Evolutionary conservation across 2,113 vertebrate species (phyloP).

Genomic region (Nibea albiflora): DNA sequence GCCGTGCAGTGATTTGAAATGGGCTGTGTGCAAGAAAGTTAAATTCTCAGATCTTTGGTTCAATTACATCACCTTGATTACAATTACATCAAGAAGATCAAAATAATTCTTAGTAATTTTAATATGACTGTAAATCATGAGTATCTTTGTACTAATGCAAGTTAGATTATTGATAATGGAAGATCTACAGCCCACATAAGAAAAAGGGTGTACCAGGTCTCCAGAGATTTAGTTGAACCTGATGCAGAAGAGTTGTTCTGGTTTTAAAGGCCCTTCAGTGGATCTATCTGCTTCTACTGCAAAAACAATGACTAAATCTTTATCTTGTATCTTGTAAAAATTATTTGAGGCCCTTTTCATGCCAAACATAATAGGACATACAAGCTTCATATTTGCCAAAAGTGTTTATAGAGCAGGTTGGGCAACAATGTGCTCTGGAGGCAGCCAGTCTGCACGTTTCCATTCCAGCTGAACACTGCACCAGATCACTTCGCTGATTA

Average conservation of each 20-base stretch:
- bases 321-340: background rate
- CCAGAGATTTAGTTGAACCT: too few species aligned
- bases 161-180: background rate
- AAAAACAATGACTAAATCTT: too few species aligned
- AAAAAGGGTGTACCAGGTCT: background rate
- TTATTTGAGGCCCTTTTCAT: background rate
- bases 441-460: conserved; percentile 13
- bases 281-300: background rate
- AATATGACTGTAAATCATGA: background rate
- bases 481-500: conserved; percentile 38
- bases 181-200: background rate
- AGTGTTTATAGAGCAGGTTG: conserved; percentile 21
- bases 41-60: too few species aligned
- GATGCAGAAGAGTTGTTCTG: background rate
- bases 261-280: background rate
- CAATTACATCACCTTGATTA: too few species aligned
- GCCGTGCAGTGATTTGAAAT: too few species aligned
- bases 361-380: too few species aligned
- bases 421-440: conserved; percentile 29
- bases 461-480: conserved; percentile 1
- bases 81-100: too few species aligned
- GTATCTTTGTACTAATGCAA: background rate
- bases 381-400: background rate
- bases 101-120: too few species aligned
- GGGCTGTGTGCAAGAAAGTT: too few species aligned